Base-by-base conservation (phyloP, 2,888 invertebrate species). In the Drosophila eohydei region DNA sequence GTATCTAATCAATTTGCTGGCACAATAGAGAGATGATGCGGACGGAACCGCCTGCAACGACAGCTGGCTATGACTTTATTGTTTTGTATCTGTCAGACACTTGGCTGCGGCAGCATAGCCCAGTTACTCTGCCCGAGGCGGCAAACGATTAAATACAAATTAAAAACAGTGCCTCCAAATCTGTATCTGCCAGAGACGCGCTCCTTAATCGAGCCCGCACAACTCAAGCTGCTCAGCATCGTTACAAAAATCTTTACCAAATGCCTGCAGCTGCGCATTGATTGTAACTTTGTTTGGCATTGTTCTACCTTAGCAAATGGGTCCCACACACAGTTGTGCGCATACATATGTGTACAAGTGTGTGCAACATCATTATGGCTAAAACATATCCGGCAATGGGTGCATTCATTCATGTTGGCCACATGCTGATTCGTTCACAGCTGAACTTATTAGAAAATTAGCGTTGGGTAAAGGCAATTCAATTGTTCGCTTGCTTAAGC, bases 31-130 rank as follows among this genome's bases (percentile, higher is more conserved):
- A 59, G 55, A 50, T 43, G 48, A 48, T 48, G 48, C 30, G 51
- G 16, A 65, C 44, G 12, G 46, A 66, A 41, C 32, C 64, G 55
- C 51, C 50, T 51, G 50, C 56, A 38, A 46, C 74, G 63, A 60
- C 74, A 74, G 74, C 63, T 74, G 74, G 71, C 43, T 63, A 38
- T 74, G 75, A 75, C 75, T 75, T 69, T 69, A 74, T 74, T 74
- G 69, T 69, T 75, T 75, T 69, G 70, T 70, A 75, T 63, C 63
- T 69, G 59, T 28, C 75, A 51, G 61, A 62, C 48, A 50, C 57
- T 32, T 54, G 52, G 73, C 55, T 52, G 38, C 32, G 55, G 51
- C 68, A 50, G 40, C 38, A 11, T 40, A n/a, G n/a, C 50, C 34
- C 50, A 44, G 32, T 11, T 38, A 46, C 34, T 34, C 16, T 30